Percentiles rank a stretch among this genome's conserved stretches.
Evolutionary conservation across 2,888 invertebrate genomes (phyloP).

Genomic region (Spilarctia lutea): DNA sequence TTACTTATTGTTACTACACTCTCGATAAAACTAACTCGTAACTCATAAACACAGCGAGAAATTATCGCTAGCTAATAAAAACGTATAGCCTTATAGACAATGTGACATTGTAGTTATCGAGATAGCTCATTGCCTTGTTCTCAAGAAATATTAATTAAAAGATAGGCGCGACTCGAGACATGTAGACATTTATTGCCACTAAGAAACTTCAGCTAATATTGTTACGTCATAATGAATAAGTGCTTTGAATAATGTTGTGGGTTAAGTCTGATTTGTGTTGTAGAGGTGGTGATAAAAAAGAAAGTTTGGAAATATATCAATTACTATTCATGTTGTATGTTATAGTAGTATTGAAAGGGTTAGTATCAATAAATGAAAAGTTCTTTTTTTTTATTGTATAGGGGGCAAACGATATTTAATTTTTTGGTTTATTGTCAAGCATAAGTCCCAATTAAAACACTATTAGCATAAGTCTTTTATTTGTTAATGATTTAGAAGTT

Average conservation of each 20-base stretch:
- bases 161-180: constrained; percentile 41
- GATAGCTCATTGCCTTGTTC: constrained; percentile 52
- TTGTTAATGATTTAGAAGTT: no score
- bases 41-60: constrained; percentile 27
- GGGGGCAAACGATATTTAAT: no score
- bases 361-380: neutral
- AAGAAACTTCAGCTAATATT: constrained; percentile 17
- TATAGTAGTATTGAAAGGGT: neutral
- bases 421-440: neutral
- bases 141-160: constrained; percentile 60
- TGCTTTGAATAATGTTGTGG: neutral
- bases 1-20: neutral
- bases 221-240: neutral
- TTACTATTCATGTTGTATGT: neutral
- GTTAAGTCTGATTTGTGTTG: neutral
- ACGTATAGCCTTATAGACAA: constrained; percentile 21
- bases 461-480: no score
- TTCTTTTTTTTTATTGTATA: no score
- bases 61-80: constrained; percentile 28
- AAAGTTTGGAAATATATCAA: neutral
- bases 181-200: constrained; percentile 55
- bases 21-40: constrained; percentile 13
- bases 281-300: neutral
- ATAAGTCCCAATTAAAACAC: no score
- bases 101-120: constrained; percentile 20